These are phyloP conservation scores for Lissonota sp. DNA, from an alignment of 2,888 invertebrate genomes.

Conservation along the genomic window DNA sequence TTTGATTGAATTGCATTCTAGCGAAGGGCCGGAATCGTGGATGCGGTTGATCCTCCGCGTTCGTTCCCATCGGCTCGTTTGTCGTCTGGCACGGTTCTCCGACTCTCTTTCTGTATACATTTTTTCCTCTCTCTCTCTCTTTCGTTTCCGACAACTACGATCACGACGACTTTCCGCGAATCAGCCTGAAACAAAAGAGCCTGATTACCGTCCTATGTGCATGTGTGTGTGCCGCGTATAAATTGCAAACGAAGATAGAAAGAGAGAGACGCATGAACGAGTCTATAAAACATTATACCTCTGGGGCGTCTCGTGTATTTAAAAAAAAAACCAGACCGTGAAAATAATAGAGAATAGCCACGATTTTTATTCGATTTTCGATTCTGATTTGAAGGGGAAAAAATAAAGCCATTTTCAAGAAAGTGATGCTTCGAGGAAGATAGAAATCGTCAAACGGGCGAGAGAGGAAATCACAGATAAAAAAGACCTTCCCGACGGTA, in stretches of 20 bases:
- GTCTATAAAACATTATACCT: too few relatives aligned
- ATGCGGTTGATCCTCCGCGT: slow-evolving; percentile 68
- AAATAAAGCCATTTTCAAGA: too few relatives aligned
- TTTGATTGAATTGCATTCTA: slow-evolving; percentile 43
- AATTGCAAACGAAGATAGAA: background rate
- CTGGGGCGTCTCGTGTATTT: too few relatives aligned
- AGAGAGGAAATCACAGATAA: too few relatives aligned
- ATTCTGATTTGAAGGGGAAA: too few relatives aligned
- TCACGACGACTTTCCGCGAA: slow-evolving; percentile 67
- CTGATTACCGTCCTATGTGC: slow-evolving; percentile 55
- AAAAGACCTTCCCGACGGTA: slow-evolving; percentile 22
- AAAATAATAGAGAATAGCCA: too few relatives aligned
- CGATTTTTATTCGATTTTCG: too few relatives aligned
- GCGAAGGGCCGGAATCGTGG: slow-evolving; percentile 55
- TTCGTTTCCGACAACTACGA: slow-evolving; percentile 64
- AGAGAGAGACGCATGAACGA: too few relatives aligned
- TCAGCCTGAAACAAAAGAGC: slow-evolving; percentile 63
- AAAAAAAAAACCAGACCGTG: too few relatives aligned
- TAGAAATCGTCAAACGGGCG: too few relatives aligned
- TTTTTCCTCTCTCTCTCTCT: slow-evolving; percentile 31
- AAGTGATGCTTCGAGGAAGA: too few relatives aligned
- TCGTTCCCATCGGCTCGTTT: slow-evolving; percentile 49
- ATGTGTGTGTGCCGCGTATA: slow-evolving; percentile 29
- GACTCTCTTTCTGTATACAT: slow-evolving; percentile 28
- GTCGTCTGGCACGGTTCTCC: slow-evolving; percentile 30